A percentile compares a stretch with the other conserved stretches of the same genome.
Conservation (phyloP, 2,113 vertebrate species). For the Gavialis gangeticus region DNA sequence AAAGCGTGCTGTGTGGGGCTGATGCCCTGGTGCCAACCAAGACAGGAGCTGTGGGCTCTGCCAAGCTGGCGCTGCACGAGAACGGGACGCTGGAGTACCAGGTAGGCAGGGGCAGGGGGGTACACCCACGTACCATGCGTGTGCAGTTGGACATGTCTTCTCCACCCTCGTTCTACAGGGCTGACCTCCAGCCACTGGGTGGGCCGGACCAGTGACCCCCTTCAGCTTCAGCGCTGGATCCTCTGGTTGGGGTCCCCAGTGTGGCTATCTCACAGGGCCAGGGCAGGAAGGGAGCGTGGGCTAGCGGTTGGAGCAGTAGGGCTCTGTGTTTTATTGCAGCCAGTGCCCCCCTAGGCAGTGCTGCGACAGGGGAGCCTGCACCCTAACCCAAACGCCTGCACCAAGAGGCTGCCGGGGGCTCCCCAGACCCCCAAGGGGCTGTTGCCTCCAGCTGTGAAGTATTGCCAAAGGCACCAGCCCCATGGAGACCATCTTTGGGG, state of each 20-base stretch:
- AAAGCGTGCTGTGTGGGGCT: slow-evolving; percentile 93
- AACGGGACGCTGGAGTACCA: slow-evolving; percentile 94
- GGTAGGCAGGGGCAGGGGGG: slow-evolving; percentile 74
- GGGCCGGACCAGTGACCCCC: no score
- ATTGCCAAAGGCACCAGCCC: not conserved
- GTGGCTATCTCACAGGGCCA: not conserved
- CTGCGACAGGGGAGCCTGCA: no score
- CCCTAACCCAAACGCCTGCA: rapidly evolving
- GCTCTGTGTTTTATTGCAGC: no score
- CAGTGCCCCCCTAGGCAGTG: no score
- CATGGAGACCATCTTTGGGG: not conserved
- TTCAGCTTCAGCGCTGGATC: no score
- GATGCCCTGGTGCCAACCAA: slow-evolving; percentile 88
- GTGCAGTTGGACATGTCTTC: not conserved
- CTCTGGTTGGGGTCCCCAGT: not conserved
- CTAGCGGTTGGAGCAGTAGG: not conserved
- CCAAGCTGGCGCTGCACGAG: slow-evolving; percentile 86
- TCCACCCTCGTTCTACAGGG: not conserved
- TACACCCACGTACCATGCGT: no score
- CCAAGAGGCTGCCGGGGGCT: rapidly evolving
- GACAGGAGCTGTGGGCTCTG: slow-evolving; percentile 92
- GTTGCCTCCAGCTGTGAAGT: not conserved
- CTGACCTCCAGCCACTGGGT: no score
- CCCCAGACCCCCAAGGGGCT: no score
- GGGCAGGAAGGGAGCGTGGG: not conserved